Conservation (phyloP, 2,888 invertebrate genomes). For the Epistrophella euchroma region DNA sequence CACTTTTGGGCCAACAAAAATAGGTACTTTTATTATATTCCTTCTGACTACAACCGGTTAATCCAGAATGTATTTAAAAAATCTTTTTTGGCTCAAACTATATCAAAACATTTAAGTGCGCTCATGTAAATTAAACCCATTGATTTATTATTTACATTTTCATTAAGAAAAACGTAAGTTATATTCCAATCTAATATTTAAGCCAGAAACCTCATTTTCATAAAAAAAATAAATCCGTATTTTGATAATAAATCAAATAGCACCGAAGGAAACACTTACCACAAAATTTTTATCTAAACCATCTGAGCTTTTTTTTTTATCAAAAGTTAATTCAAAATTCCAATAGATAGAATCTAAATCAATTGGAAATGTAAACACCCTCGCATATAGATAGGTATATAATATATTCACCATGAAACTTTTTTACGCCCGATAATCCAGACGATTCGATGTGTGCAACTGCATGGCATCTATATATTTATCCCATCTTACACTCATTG, state of each 20-base stretch:
- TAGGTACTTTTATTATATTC: too few relatives aligned
- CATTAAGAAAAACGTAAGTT: too few relatives aligned
- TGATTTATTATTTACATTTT: too few relatives aligned
- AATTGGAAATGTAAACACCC: constrained; percentile 51
- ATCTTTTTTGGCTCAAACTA: too few relatives aligned
- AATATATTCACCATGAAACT: constrained; percentile 15
- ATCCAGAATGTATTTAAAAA: too few relatives aligned
- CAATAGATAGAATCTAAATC: constrained; percentile 32
- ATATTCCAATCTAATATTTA: too few relatives aligned
- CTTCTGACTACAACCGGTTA: too few relatives aligned
- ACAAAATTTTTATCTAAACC: neutral
- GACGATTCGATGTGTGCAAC: constrained; percentile 46
- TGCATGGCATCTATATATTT: neutral
- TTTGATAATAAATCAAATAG: neutral
- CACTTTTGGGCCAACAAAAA: too few relatives aligned
- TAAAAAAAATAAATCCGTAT: neutral
- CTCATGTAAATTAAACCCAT: too few relatives aligned
- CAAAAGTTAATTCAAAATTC: neutral
- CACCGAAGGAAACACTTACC: neutral
- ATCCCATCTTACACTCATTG: neutral
- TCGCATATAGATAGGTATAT: neutral
- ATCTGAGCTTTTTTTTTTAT: neutral
- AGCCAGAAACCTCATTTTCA: neutral
- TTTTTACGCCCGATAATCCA: constrained; percentile 14
- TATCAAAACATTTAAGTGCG: too few relatives aligned